Percentiles rank a stretch among this genome's conserved stretches.
phyloP scores from a whole-genome alignment of 2,888 invertebrate genomes.

The Ephialtes manifestator region DNA sequence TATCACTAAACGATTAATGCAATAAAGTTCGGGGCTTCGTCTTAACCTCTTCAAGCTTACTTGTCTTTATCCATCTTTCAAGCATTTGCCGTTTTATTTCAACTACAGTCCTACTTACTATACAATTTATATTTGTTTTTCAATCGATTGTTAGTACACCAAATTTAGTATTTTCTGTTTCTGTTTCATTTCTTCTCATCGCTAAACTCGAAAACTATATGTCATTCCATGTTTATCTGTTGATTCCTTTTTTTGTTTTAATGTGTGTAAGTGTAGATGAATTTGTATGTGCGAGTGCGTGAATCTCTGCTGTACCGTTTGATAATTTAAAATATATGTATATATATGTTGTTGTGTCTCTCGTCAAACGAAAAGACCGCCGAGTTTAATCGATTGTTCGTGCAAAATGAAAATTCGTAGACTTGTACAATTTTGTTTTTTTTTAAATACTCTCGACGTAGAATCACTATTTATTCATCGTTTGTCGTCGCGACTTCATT shows the following conservation, averaged over 20 bases:
- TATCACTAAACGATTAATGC: conserved; percentile 34
- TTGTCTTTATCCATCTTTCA: conserved; percentile 71
- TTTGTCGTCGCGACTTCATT: conserved; percentile 38
- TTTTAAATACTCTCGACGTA: conserved; percentile 41
- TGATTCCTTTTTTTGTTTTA: neutral
- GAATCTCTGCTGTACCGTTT: conserved; percentile 46
- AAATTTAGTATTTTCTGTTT: conserved; percentile 64
- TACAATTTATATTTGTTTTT: conserved; percentile 78
- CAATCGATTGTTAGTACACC: conserved; percentile 77
- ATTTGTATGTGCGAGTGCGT: conserved; percentile 58
- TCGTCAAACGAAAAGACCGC: conserved; percentile 25
- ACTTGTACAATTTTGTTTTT: conserved; percentile 44
- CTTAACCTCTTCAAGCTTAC: conserved; percentile 73
- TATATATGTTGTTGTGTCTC: conserved; percentile 19
- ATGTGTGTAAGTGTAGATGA: conserved; percentile 58
- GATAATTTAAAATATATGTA: conserved; percentile 43
- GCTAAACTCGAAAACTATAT: conserved; percentile 71
- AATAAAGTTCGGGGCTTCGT: conserved; percentile 73
- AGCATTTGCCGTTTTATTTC: conserved; percentile 82
- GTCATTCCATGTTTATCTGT: conserved; percentile 48
- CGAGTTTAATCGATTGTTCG: neutral
- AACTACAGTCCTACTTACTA: conserved; percentile 82
- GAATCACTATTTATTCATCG: conserved; percentile 44
- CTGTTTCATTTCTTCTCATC: conserved; percentile 57
- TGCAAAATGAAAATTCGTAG: conserved; percentile 39